Conservation (phyloP, 2,888 invertebrate species). For the Ariolimax columbianus region DNA sequence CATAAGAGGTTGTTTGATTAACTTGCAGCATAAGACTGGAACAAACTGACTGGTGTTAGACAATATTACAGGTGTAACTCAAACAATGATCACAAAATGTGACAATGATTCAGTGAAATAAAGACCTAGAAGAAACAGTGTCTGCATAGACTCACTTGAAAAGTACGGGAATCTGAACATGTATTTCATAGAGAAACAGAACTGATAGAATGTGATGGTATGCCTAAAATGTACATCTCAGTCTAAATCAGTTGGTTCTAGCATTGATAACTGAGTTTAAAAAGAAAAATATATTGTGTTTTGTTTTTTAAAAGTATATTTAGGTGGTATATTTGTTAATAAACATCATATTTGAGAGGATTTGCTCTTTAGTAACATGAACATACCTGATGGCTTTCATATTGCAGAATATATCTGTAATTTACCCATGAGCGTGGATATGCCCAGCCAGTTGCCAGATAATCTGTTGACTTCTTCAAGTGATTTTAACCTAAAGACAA, state of each 20-base stretch:
- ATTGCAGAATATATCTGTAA: conserved; percentile 58
- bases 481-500: conserved; percentile 17
- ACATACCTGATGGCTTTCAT: background rate
- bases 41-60: background rate
- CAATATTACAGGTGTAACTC: no score
- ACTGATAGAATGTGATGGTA: background rate
- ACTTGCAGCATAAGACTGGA: conserved; percentile 61
- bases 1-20: background rate
- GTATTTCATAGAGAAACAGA: no score
- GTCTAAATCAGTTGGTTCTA: background rate
- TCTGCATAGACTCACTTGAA: no score
- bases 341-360: background rate
- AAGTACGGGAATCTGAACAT: no score
- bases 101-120: background rate
- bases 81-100: background rate
- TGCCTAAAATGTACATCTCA: background rate
- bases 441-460: conserved; percentile 60
- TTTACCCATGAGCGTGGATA: conserved; percentile 66
- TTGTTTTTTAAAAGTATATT: no score
- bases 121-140: background rate
- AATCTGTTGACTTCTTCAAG: conserved; percentile 66
- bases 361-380: background rate
- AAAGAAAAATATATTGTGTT: no score
- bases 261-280: no score
- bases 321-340: background rate